These are phyloP conservation scores for Luperina testacea DNA, from an alignment of 2,888 invertebrate genomes.

Conservation along the genomic window DNA sequence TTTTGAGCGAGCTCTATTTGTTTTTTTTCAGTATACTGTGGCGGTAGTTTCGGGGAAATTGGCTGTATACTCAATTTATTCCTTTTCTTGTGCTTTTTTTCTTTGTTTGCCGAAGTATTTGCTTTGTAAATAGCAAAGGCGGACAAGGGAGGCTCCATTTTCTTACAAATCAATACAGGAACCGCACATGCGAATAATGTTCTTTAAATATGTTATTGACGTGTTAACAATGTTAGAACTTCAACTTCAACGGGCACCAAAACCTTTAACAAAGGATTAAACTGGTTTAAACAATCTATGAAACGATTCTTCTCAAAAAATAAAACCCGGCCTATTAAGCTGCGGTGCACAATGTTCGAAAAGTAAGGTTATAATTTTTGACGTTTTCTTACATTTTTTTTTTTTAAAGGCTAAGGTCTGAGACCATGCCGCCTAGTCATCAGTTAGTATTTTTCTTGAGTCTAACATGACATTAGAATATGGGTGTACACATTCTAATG, in stretches of 20 bases:
- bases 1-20: slow-evolving; percentile 72
- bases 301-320: background rate
- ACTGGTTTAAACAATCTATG: background rate
- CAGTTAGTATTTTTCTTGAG: too few relatives aligned
- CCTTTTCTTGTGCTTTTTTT: slow-evolving; percentile 72
- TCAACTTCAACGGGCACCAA: background rate
- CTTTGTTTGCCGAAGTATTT: slow-evolving; percentile 73
- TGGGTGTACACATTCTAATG: too few relatives aligned
- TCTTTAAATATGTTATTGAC: background rate
- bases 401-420: too few relatives aligned
- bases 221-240: background rate
- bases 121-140: slow-evolving; percentile 84
- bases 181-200: slow-evolving; percentile 40
- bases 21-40: slow-evolving; percentile 67
- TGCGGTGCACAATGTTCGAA: background rate
- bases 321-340: background rate
- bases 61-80: slow-evolving; percentile 60
- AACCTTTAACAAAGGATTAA: background rate
- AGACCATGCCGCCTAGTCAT: too few relatives aligned
- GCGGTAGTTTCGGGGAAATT: slow-evolving; percentile 53
- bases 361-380: slow-evolving; percentile 35
- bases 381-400: background rate
- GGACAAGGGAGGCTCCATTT: slow-evolving; percentile 82
- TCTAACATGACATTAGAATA: too few relatives aligned
- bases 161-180: slow-evolving; percentile 17